Conservation (phyloP, 1,140 invertebrate genomes). For the Fopius arisanus region DNA sequence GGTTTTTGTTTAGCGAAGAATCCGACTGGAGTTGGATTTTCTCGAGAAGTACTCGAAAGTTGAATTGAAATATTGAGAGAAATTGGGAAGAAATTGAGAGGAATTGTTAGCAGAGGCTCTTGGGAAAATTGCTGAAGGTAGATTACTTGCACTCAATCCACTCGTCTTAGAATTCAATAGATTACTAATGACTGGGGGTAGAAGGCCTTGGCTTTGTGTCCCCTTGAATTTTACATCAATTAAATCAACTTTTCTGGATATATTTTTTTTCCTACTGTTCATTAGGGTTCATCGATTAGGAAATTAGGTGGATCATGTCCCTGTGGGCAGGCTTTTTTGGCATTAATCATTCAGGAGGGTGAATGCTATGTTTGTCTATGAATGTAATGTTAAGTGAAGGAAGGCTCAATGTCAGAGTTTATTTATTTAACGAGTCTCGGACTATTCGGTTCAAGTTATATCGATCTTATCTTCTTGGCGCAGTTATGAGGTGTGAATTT, state of each 20-base stretch:
- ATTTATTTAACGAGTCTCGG: background rate
- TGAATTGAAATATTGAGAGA: background rate
- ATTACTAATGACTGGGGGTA: background rate
- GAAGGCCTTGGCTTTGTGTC: background rate
- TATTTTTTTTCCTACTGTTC: background rate
- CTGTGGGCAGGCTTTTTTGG: background rate
- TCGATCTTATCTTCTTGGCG: background rate
- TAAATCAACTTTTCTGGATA: background rate
- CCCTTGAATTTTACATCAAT: slow-evolving; percentile 15
- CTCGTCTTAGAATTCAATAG: background rate
- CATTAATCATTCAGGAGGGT: slow-evolving; percentile 8
- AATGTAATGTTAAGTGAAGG: slow-evolving; percentile 6
- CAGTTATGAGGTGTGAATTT: too few species aligned
- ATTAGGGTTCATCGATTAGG: background rate
- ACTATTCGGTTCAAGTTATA: background rate
- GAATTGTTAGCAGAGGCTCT: background rate
- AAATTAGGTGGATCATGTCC: slow-evolving; percentile 8
- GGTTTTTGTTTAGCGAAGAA: background rate
- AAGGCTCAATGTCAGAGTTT: background rate
- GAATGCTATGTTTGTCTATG: background rate
- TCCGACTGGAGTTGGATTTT: background rate
- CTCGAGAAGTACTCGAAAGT: background rate
- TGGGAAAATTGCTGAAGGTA: background rate
- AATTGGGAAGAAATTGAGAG: background rate
- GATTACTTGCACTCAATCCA: background rate